phyloP scores from a whole-genome alignment of 53 echinoderm and acorn worm genomes.

The Patiria pectinifera region DNA sequence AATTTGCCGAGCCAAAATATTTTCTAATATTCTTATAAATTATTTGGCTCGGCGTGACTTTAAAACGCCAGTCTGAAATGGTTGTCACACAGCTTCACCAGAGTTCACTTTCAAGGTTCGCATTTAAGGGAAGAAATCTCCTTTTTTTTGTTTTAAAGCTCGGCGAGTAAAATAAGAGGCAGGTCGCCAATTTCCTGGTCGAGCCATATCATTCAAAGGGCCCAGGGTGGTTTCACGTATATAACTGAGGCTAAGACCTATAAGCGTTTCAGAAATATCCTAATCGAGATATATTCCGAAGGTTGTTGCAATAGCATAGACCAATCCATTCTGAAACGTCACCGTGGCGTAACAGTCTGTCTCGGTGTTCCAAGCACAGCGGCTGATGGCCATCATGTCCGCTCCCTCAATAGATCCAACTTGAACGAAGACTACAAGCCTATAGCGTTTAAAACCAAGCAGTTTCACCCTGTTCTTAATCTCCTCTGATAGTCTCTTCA shows the following conservation, averaged over 20 bases:
- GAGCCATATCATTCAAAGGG: not conserved
- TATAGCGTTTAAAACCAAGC: constrained; percentile 69
- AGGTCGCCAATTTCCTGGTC: not conserved
- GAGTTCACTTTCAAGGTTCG: too few species aligned
- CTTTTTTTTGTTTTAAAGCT: too few species aligned
- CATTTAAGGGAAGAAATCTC: too few species aligned
- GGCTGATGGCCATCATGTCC: constrained; percentile 71
- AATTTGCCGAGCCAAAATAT: too few species aligned
- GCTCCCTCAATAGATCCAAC: constrained; percentile 68
- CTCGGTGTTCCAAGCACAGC: constrained; percentile 80
- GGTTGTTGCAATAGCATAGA: constrained; percentile 76
- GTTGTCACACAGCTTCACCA: too few species aligned
- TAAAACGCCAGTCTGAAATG: too few species aligned
- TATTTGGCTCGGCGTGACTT: too few species aligned
- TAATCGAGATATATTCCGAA: constrained; percentile 86
- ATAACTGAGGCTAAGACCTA: not conserved
- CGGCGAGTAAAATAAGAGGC: too few species aligned
- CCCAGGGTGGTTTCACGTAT: not conserved
- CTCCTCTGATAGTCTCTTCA: constrained; percentile 55
- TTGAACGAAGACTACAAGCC: constrained; percentile 70
- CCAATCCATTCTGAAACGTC: constrained; percentile 47
- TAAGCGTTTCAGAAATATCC: not conserved
- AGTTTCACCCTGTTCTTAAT: constrained; percentile 75
- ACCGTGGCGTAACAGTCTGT: constrained; percentile 80
- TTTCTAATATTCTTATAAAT: too few species aligned